A percentile compares a stretch with the other conserved stretches of the same genome.
These are phyloP conservation scores for Alviniconcha marisindica DNA, from an alignment of 1,140 invertebrate genomes.

Conservation along the genomic window DNA sequence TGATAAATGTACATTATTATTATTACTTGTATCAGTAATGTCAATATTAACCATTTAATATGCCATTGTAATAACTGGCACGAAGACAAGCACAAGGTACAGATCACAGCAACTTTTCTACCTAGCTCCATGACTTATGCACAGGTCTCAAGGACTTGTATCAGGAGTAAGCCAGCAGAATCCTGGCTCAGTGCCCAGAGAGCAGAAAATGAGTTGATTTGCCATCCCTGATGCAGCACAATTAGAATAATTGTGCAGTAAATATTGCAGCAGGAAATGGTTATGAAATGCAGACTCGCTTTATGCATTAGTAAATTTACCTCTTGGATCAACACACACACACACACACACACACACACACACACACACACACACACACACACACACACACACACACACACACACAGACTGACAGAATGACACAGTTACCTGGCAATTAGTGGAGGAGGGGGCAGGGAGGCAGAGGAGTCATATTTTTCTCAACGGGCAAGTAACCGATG, in stretches of 20 bases:
- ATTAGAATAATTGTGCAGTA: conserved; percentile 14
- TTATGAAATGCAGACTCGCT: background rate
- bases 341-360: background rate
- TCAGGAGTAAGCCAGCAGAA: background rate
- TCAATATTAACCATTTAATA: no score
- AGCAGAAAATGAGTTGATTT: background rate
- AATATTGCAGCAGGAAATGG: background rate
- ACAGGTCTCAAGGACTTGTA: no score
- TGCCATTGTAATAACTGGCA: no score
- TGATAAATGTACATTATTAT: no score
- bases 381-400: background rate
- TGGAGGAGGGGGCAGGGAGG: no score
- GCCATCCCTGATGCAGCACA: background rate
- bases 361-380: background rate
- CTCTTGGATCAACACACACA: conserved; percentile 6
- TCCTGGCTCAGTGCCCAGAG: background rate
- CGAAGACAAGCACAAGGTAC: no score
- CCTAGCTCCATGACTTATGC: no score
- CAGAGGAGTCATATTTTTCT: no score
- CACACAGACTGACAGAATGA: background rate
- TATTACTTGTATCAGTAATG: no score
- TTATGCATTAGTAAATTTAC: background rate
- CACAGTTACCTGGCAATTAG: no score
- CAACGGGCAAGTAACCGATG: no score
- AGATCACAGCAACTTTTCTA: no score